Evolutionary conservation across 2,888 invertebrate species (phyloP), one percentile per base, ranked within the genome.

Genomic region (Biston stratarius): DNA sequence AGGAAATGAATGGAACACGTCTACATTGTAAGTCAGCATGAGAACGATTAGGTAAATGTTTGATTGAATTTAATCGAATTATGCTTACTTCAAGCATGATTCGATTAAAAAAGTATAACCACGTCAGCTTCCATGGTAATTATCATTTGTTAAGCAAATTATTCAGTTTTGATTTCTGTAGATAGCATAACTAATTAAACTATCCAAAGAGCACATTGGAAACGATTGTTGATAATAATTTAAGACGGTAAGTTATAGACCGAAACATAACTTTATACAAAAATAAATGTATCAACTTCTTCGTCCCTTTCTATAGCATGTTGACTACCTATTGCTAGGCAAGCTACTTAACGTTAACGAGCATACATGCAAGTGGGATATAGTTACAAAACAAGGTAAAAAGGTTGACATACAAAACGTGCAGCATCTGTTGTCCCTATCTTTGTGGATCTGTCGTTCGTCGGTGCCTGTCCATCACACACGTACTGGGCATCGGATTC

Each of bases 391-490:
- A 61, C 38, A 45, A 53, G 58, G 40, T 24, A 45, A 53, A 55
- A 56, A 45, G 1, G 14, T 40, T 38, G 33, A 11, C 47, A 14
- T 72, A 49, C 67, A 60, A 66, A 66, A 67, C 67, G 67, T 70
- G 68, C n/a, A n/a, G 71, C 70, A 71, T 72, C 52, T 45, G 67
- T 55, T 62, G 66, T 66, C 69, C 69, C 47, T 63, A 59, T 71
- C 64, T 66, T 72, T 65, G 61, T 70, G 68, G 63, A 68, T 60
- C 67, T 65, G 64, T 59, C 69, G 72, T 70, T 69, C 67, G 66
- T 73, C 74, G 70, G 51, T 61, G 63, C 52, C 62, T 61, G 47
- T 53, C 62, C 51, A 56, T 48, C 58, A 36, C 48, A 33, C 60
- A 61, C 40, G 52, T 62, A 60, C 61, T 58, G 64, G 68, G 66